Evolutionary conservation across 1,140 invertebrate genomes (phyloP).

Genomic region (Ruditapes philippinarum): DNA sequence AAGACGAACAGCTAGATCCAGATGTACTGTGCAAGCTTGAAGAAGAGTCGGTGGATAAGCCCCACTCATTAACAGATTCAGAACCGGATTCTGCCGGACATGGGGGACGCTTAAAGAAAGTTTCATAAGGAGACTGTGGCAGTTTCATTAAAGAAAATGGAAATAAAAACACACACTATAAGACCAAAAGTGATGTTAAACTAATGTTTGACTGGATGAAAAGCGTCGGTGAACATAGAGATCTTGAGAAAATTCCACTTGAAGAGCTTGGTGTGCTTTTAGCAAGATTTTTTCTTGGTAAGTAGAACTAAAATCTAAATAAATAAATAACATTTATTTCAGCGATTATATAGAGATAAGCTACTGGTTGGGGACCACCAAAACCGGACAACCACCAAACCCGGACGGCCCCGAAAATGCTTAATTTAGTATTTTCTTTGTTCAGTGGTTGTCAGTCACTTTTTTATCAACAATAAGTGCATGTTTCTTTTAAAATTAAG

Average conservation of each 20-base stretch:
- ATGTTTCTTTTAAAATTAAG: too few relatives aligned
- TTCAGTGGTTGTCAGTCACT: too few relatives aligned
- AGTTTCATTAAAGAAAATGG: slow-evolving; percentile 38
- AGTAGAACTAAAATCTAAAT: background rate
- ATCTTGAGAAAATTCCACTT: background rate
- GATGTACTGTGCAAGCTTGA: too few relatives aligned
- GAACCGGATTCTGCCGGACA: background rate
- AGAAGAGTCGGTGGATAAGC: background rate
- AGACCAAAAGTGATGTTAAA: slow-evolving; percentile 30
- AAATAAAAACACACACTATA: slow-evolving; percentile 31
- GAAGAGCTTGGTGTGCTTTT: background rate
- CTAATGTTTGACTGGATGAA: background rate
- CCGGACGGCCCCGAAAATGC: too few relatives aligned
- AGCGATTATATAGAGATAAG: too few relatives aligned
- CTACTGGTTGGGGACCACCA: too few relatives aligned
- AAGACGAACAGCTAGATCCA: background rate
- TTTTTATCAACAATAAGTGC: too few relatives aligned
- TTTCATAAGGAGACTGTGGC: background rate
- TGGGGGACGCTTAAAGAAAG: background rate
- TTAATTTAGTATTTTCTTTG: too few relatives aligned
- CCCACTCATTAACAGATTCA: background rate
- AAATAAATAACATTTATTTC: too few relatives aligned
- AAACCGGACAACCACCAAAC: too few relatives aligned
- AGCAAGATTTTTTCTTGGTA: background rate
- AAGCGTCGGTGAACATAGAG: background rate